Evolutionary conservation across 2,797 vertebrate species (phyloP).

Genomic region (Enteromius mattozi): DNA sequence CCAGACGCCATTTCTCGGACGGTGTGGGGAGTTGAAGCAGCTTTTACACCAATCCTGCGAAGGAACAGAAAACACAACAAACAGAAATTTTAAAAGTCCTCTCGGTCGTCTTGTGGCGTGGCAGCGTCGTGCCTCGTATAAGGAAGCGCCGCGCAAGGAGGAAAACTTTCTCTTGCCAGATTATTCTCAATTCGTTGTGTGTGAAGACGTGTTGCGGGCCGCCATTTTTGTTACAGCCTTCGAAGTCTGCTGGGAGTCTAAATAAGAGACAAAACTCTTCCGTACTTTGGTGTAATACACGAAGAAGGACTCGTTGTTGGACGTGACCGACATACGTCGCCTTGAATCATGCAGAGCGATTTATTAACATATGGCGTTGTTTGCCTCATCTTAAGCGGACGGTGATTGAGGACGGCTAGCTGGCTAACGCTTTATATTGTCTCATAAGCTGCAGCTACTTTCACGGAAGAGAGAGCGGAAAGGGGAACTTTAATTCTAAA

Average conservation of each 20-base stretch:
- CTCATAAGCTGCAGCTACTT: slow-evolving; percentile 61
- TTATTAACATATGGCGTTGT: slow-evolving; percentile 65
- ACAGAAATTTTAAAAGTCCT: background rate
- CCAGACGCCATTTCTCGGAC: slow-evolving; percentile 80
- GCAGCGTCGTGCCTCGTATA: slow-evolving; percentile 25
- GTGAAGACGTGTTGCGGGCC: slow-evolving; percentile 83
- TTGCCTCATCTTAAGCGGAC: slow-evolving; percentile 69
- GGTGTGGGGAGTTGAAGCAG: slow-evolving; percentile 59
- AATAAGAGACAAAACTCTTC: slow-evolving; percentile 63
- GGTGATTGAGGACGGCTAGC: slow-evolving; percentile 65
- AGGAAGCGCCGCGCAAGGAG: background rate
- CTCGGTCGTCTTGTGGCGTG: background rate
- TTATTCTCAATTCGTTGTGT: slow-evolving; percentile 64
- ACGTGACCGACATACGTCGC: slow-evolving; percentile 27
- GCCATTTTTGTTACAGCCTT: slow-evolving; percentile 81
- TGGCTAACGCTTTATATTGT: slow-evolving; percentile 60
- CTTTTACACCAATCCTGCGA: slow-evolving; percentile 41
- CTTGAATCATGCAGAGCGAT: slow-evolving; percentile 65
- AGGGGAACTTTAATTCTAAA: slow-evolving; percentile 78
- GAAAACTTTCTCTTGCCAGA: slow-evolving; percentile 41
- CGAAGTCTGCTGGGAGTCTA: slow-evolving; percentile 70
- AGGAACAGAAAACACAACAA: slow-evolving; percentile 60
- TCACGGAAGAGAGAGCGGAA: slow-evolving; percentile 79
- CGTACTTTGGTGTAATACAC: slow-evolving; percentile 52
- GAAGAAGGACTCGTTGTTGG: slow-evolving; percentile 42